A percentile compares a stretch with the other conserved stretches of the same genome.
Conservation (phyloP, 2,888 invertebrate genomes). For the Penaeus monodon region DNA sequence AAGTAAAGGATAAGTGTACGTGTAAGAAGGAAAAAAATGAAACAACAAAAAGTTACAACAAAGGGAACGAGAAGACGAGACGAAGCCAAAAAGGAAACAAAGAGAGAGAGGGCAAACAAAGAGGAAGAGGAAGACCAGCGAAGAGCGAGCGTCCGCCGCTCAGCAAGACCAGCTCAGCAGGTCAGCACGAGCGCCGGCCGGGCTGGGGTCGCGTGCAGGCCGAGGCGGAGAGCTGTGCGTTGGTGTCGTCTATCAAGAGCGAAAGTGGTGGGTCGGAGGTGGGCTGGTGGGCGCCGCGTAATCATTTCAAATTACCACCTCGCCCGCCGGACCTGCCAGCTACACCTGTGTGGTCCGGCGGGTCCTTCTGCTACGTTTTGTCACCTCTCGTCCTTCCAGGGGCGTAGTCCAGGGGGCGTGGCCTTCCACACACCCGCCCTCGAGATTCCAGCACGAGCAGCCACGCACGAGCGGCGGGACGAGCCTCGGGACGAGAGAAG, state of each 20-base stretch:
- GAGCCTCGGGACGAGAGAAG: too few relatives aligned
- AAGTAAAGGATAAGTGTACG: too few relatives aligned
- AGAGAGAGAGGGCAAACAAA: background rate
- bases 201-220: too few relatives aligned
- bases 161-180: background rate
- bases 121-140: background rate
- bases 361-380: background rate
- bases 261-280: background rate
- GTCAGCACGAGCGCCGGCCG: too few relatives aligned
- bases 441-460: too few relatives aligned
- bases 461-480: too few relatives aligned
- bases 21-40: too few relatives aligned
- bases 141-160: background rate
- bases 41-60: too few relatives aligned
- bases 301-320: slow-evolving; percentile 35
- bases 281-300: slow-evolving; percentile 13
- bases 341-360: slow-evolving; percentile 28
- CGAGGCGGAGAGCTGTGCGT: too few relatives aligned
- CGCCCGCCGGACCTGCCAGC: slow-evolving; percentile 12
- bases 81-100: too few relatives aligned
- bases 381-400: background rate
- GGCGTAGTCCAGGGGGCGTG: background rate
- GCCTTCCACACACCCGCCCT: background rate
- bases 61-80: too few relatives aligned
- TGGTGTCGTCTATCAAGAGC: background rate